Evolutionary conservation across 2,888 invertebrate species (phyloP).

Genomic region (Electrophaes corylata): DNA sequence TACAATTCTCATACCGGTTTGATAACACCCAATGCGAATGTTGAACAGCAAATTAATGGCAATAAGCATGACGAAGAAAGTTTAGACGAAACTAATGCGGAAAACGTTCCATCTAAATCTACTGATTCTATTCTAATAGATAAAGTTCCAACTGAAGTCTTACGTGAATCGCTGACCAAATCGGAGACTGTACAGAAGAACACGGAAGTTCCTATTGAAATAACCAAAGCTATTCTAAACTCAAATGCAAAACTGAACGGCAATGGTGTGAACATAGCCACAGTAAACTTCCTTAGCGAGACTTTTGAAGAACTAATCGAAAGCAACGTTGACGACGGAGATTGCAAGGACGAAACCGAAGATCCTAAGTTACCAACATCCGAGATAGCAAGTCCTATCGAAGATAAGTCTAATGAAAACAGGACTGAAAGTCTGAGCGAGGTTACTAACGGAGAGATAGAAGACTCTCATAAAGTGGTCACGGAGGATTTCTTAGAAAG

Average conservation of each 20-base stretch:
- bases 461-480: slow-evolving; percentile 54
- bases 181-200: not conserved
- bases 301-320: slow-evolving; percentile 75
- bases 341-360: slow-evolving; percentile 51
- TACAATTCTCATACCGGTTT: slow-evolving; percentile 53
- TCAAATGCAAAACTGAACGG: slow-evolving; percentile 54
- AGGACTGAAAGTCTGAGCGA: slow-evolving; percentile 34
- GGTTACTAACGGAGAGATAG: slow-evolving; percentile 46
- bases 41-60: slow-evolving; percentile 41
- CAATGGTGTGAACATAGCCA: slow-evolving; percentile 67
- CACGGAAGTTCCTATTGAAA: slow-evolving; percentile 2
- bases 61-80: slow-evolving; percentile 32
- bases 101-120: slow-evolving; percentile 14
- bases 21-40: slow-evolving; percentile 30
- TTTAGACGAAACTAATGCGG: slow-evolving; percentile 15
- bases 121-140: slow-evolving; percentile 4
- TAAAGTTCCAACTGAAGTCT: slow-evolving; percentile 19
- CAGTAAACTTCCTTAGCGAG: slow-evolving; percentile 70
- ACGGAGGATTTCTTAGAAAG: slow-evolving; percentile 77
- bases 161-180: slow-evolving; percentile 28
- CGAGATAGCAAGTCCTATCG: slow-evolving; percentile 30
- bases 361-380: slow-evolving; percentile 10
- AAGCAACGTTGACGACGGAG: slow-evolving; percentile 76
- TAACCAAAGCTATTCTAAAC: slow-evolving; percentile 1
- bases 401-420: slow-evolving; percentile 38